These are phyloP conservation scores for Andrena dorsata DNA, from an alignment of 2,888 invertebrate species.

Conservation along the genomic window DNA sequence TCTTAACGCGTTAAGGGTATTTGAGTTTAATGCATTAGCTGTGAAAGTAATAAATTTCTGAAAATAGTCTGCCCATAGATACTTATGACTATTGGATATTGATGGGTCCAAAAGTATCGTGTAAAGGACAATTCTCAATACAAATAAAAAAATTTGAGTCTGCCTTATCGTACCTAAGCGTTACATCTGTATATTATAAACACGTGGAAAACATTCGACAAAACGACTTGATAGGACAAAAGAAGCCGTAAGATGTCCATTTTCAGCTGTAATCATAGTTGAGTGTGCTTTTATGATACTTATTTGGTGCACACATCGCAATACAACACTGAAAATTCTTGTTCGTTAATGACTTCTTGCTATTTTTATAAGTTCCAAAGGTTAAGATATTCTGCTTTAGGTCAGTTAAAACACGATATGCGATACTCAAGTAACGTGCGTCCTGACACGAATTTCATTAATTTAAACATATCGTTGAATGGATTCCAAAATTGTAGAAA, in stretches of 20 bases:
- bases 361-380: constrained; percentile 52
- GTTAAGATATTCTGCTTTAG: constrained; percentile 52
- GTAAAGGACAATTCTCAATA: too few species aligned
- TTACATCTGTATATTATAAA: neutral
- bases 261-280: neutral
- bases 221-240: neutral
- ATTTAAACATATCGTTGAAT: neutral
- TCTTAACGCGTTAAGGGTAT: too few species aligned
- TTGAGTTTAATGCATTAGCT: too few species aligned
- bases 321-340: constrained; percentile 17
- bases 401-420: constrained; percentile 28
- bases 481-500: neutral
- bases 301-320: neutral
- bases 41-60: too few species aligned
- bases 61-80: too few species aligned
- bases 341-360: constrained; percentile 42
- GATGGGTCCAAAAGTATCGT: too few species aligned
- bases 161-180: neutral
- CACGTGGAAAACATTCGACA: neutral
- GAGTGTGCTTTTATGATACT: neutral
- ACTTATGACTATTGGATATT: too few species aligned
- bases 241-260: neutral
- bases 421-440: constrained; percentile 19
- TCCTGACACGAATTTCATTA: constrained; percentile 3
- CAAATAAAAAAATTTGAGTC: too few species aligned